Evolutionary conservation across 1,140 invertebrate species (phyloP), one percentile per base, ranked within the genome.

Genomic region (Catajapyx aquilonaris): DNA sequence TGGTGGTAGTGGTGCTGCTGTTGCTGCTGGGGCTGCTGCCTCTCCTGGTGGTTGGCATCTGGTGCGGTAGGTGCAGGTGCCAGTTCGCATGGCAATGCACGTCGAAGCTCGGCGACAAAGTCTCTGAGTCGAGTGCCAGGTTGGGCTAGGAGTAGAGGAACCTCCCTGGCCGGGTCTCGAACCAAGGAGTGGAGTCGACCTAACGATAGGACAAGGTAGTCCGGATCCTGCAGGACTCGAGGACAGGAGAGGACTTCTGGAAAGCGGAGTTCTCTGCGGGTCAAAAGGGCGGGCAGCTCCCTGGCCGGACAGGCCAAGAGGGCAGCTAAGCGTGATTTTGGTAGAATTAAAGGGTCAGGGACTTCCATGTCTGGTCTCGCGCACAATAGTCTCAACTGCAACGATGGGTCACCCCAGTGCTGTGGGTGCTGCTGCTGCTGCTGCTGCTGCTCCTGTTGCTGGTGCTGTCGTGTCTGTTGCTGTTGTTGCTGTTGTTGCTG

Each of bases 321-420:
- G 5, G 65, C 61, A 13, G 72, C 69, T 20, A 83, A 52, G 44
- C 69, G 66, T 48, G 78, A 68, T 49, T 77, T 72, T 17, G 80
- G 80, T 31, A 84, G 71, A 35, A 83, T 51, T 37, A 84, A 57
- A 9, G 78, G 78, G 64, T 84, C 79, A 9, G 79, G 78, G 47
- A 84, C 68, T 44, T 71, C 65, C 46, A 76, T 66, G 28, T 69
- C 68, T 1, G 69, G 62, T 43, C 71, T 73, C 25, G 63, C 62
- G 13, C 79, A 63, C n/a, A 83, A 53, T 48, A 73, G 63, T 42
- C 74, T 68, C 1, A 81, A 59, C 49, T 84, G 77, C 34, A 67
- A 69, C 5, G 78, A 51, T 1, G 79, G 73, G 51, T 71, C 70
- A 18, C 55, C n/a, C n/a, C n/a, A n/a, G n/a, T n/a, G n/a, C n/a